Evolutionary conservation across 2,113 vertebrate species (phyloP).

Genomic region (Phrynosoma blainvillii): DNA sequence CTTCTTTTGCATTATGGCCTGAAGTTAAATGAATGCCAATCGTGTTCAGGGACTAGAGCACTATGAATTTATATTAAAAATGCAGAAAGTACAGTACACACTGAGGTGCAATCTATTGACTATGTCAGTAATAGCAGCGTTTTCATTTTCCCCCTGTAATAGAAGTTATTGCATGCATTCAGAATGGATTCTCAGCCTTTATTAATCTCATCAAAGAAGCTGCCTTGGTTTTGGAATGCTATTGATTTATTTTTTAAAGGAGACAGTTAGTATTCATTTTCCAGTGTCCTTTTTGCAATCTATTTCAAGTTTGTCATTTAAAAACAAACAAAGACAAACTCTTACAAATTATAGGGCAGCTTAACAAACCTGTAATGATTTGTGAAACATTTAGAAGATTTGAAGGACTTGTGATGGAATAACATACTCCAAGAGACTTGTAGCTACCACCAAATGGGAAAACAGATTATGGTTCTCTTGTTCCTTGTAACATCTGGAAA

Average conservation of each 20-base stretch:
- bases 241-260: constrained; percentile 74
- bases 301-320: constrained; percentile 68
- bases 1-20: constrained; percentile 70
- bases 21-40: constrained; percentile 73
- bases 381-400: constrained; percentile 32
- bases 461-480: not conserved
- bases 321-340: constrained; percentile 38
- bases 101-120: constrained; percentile 78
- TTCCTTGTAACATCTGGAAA: not conserved
- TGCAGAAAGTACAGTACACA: constrained; percentile 75
- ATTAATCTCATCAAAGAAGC: constrained; percentile 81
- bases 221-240: constrained; percentile 74
- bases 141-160: constrained; percentile 83
- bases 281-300: constrained; percentile 61
- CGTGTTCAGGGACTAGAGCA: constrained; percentile 66
- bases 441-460: not conserved
- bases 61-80: constrained; percentile 84
- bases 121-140: constrained; percentile 76
- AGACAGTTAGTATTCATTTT: constrained; percentile 58
- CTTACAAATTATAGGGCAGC: constrained; percentile 58
- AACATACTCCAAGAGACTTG: not conserved
- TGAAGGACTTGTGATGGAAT: constrained; percentile 23
- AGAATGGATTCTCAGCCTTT: constrained; percentile 79
- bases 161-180: constrained; percentile 77
- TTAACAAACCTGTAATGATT: constrained; percentile 55